Conservation (phyloP, 37 sponge, comb jelly and placozoan genomes). For the Oscarella lobularis region DNA sequence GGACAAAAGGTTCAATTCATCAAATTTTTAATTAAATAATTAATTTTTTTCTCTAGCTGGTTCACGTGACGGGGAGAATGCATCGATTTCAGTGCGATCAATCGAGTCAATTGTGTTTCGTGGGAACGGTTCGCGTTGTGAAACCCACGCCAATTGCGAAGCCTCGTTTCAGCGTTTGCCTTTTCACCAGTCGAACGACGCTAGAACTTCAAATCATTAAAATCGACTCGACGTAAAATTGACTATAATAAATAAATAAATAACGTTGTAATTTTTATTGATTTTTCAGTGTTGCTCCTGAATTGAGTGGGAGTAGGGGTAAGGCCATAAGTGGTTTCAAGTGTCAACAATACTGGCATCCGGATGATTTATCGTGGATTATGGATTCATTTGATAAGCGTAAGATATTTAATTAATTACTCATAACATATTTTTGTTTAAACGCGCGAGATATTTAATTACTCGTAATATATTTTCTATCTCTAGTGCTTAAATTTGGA, state of each 20-base stretch:
- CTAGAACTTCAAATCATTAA: neutral
- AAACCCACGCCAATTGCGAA: neutral
- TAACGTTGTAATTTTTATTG: neutral
- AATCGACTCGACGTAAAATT: neutral
- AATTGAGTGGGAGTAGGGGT: neutral
- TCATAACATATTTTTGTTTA: neutral
- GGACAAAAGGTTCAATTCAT: neutral
- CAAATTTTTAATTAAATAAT: neutral
- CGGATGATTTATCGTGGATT: neutral
- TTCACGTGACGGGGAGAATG: neutral
- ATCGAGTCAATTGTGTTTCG: neutral
- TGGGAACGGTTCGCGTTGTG: neutral
- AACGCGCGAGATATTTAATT: neutral
- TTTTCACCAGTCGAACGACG: neutral
- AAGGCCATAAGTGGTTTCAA: neutral
- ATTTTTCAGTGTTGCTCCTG: neutral
- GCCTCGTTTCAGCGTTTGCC: neutral
- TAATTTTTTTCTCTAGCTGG: neutral
- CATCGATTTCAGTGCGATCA: neutral
- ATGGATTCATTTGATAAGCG: neutral
- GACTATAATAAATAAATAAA: no score
- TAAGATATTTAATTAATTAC: neutral
- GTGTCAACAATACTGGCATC: neutral
- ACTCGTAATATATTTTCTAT: no score
- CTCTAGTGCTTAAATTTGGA: neutral